A percentile compares a stretch with the other conserved stretches of the same genome.
Evolutionary conservation across 1,140 invertebrate genomes (phyloP).

Genomic region (Ooceraea biroi): DNA sequence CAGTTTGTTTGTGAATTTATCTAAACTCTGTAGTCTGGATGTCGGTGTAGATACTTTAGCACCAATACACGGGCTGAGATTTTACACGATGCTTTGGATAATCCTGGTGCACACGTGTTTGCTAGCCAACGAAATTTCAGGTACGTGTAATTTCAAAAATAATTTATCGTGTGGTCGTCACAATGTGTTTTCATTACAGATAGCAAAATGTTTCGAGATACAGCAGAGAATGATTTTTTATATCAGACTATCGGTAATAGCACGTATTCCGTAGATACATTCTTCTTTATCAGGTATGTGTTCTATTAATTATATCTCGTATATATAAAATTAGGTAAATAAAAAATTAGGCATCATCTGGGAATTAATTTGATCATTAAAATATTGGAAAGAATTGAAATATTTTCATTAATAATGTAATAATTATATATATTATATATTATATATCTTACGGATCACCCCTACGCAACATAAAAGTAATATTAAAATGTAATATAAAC

Average conservation of each 20-base stretch:
- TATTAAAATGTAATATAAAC: constrained; percentile 11
- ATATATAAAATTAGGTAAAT: too few relatives aligned
- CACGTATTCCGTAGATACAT: constrained; percentile 83
- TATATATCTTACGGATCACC: too few relatives aligned
- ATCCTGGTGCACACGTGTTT: constrained; percentile 84
- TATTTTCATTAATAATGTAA: too few relatives aligned
- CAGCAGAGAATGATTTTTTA: constrained; percentile 80
- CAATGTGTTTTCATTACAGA: constrained; percentile 73
- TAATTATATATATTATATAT: neutral
- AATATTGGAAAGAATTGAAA: too few relatives aligned
- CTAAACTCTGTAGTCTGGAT: constrained; percentile 76
- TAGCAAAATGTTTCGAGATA: constrained; percentile 77
- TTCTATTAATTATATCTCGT: neutral
- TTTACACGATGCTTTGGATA: constrained; percentile 83
- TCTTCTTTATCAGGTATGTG: constrained; percentile 85
- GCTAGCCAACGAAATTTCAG: constrained; percentile 80
- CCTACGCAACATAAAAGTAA: neutral
- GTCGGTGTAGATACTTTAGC: constrained; percentile 81
- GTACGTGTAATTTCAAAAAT: constrained; percentile 65
- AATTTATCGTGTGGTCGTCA: neutral
- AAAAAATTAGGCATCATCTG: too few relatives aligned
- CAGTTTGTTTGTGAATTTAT: constrained; percentile 78
- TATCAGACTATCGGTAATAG: constrained; percentile 84
- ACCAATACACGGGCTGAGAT: constrained; percentile 83
- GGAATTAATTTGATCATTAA: too few relatives aligned